Conservation (phyloP, 2,113 vertebrate species). For the Tachysurus vachellii region DNA sequence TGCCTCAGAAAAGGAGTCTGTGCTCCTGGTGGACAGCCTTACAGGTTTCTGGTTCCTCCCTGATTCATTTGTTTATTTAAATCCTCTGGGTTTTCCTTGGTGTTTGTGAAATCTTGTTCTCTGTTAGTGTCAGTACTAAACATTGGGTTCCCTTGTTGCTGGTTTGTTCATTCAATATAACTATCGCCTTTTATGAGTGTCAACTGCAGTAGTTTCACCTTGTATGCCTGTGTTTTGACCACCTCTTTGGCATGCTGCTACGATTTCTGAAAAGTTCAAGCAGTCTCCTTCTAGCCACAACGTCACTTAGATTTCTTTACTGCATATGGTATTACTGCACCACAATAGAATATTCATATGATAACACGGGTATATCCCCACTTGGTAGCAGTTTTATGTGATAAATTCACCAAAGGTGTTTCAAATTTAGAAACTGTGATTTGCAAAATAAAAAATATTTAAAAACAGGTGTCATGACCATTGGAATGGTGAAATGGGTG, state of each 20-base stretch:
- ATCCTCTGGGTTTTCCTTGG: not conserved
- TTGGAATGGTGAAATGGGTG: not conserved
- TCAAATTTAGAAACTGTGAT: not conserved
- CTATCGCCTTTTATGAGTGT: not conserved
- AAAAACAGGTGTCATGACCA: not conserved
- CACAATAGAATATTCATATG: not conserved
- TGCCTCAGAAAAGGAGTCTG: not conserved
- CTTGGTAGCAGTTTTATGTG: not conserved
- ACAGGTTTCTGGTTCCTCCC: conserved; percentile 9
- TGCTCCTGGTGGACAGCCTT: not conserved
- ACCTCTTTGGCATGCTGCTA: not conserved
- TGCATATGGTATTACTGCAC: not conserved
- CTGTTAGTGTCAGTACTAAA: not conserved
- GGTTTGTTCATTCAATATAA: not conserved
- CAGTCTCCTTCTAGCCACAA: not conserved
- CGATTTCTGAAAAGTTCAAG: not conserved
- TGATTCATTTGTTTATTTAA: conserved; percentile 21
- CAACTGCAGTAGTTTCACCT: not conserved
- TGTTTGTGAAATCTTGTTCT: conserved; percentile 5
- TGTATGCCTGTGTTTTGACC: not conserved
- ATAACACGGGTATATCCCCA: not conserved
- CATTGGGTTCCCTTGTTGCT: not conserved
- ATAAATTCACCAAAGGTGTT: not conserved
- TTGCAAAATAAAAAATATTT: not conserved
- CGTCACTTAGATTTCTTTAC: too few species aligned